Base-by-base conservation (phyloP, 2,888 invertebrate genomes). In the Rhimphoctona megacephalus region DNA sequence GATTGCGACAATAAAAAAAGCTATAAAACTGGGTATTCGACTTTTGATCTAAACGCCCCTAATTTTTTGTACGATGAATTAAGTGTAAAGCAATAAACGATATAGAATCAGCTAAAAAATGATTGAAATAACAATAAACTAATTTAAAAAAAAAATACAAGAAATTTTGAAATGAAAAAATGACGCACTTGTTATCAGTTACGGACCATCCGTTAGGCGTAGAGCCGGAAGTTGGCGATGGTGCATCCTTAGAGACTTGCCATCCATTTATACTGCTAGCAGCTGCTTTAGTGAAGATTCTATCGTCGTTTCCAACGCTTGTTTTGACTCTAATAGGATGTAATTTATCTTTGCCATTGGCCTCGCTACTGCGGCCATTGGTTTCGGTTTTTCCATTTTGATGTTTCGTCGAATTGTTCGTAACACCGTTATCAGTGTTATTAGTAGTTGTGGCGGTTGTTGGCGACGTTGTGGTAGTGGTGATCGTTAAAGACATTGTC, bases 191-290 rank as follows among this genome's bases (percentile, higher is more conserved):
- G 88, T 91, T 93, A 73, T 94, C 94, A 36, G 92, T 92, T 81
- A 93, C 92, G 33, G 91, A 93, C 94, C 94, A 94, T 72, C 93
- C 94, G 86, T 93, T 94, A 1, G 92, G 90, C 17, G 91, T 90
- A 8, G 91, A 83, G n/a, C 89, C 89, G 3, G 92, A 91, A n/a
- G 91, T 90, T 5, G 92, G 91, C n/a, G 93, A 90, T 22, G 91
- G 90, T 33, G 89, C 89, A 43, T 93, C 92, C 67, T 92, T 92
- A 9, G 93, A 93, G 54, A 92, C 91, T 70, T 92, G 91, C 94
- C 94, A 94, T 36, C 91, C 92, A 80, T 93, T 94, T 19, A 91
- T 91, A 80, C 91, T 92, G 61, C 89, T 91, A 5, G 88, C 89
- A 3, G 92, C 88, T 1, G 92, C 92, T 87, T 94, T 94, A 1